phyloP scores from a whole-genome alignment of 2,888 invertebrate genomes.

The Empis stercorea region DNA sequence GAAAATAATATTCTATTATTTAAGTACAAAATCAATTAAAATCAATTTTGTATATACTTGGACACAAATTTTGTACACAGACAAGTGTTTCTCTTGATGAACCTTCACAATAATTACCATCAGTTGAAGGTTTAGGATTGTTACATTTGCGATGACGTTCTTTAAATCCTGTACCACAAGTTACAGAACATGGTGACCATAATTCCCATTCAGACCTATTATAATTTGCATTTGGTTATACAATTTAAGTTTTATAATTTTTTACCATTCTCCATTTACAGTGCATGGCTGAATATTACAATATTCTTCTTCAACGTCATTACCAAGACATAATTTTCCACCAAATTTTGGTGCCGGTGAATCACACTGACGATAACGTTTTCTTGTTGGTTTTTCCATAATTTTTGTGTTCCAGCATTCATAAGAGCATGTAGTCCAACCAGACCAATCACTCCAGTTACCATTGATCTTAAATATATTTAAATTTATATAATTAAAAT shows the following conservation, averaged over 20 bases:
- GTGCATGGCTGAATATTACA: slow-evolving; percentile 35
- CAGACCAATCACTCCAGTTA: slow-evolving; percentile 34
- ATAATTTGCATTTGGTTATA: background rate
- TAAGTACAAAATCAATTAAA: background rate
- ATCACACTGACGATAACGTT: slow-evolving; percentile 33
- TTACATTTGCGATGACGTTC: slow-evolving; percentile 25
- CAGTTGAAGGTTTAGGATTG: slow-evolving; percentile 28
- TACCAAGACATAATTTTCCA: slow-evolving; percentile 33
- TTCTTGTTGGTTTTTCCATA: slow-evolving; percentile 24
- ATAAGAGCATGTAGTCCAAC: slow-evolving; percentile 35
- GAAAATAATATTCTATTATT: background rate
- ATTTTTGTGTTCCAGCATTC: slow-evolving; percentile 26
- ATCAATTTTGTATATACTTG: slow-evolving; percentile 5
- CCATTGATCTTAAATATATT: slow-evolving; percentile 22
- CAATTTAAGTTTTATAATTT: no score
- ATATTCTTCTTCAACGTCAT: slow-evolving; percentile 28
- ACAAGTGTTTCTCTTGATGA: slow-evolving; percentile 13
- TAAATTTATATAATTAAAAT: background rate
- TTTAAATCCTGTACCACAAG: slow-evolving; percentile 28
- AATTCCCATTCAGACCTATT: slow-evolving; percentile 29
- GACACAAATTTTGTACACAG: slow-evolving; percentile 9
- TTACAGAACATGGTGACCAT: slow-evolving; percentile 29
- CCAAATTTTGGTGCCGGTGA: slow-evolving; percentile 32
- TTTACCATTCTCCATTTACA: slow-evolving; percentile 34
- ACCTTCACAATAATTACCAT: slow-evolving; percentile 32